Evolutionary conservation across 2,888 invertebrate species (phyloP), one percentile per base, ranked within the genome.

Genomic region (Dryococelus australis): DNA sequence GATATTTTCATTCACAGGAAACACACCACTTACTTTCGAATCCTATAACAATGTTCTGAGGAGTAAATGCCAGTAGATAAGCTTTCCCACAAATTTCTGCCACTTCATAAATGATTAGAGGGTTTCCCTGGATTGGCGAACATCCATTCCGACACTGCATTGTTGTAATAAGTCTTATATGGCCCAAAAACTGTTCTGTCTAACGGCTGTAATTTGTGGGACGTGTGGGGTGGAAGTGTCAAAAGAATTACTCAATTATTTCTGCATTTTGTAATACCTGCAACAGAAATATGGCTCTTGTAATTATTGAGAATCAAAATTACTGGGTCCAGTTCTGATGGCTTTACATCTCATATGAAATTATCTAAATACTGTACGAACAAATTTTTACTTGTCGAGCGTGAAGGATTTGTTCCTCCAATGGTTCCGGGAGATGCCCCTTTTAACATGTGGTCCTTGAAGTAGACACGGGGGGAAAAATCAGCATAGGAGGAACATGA

Each of bases 161-260:
- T 79, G 79, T 79, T 79, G 27, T 79, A 47, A 12, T 47, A 47
- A 9, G 47, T 47, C 47, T 47, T 47, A 47, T 47, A 47, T 47
- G 47, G 47, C 47, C 47, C 47, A 47, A 47, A 47, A 47, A 47
- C 47, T 84, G n/a, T 88, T 87, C 9, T 47, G 85, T 90, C 91
- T 47, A 91, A 85, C 86, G 91, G 91, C 89, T 92, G 91, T 86
- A 91, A 87, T 85, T n/a, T n/a, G n/a, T n/a, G n/a, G n/a, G n/a
- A n/a, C n/a, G n/a, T n/a, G n/a, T n/a, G n/a, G n/a, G n/a, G 47
- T 6, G 91, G 91, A 88, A 92, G 90, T 65, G 91, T 91, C 43
- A 91, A 87, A 87, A 91, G 86, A 28, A 90, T 88, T 65, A 91
- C 88, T 13, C 90, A 90, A 88, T 90, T 90, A 83, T 89, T 89